Evolutionary conservation across 2,113 vertebrate species (phyloP).

Genomic region (Sarotherodon lohbergeri): DNA sequence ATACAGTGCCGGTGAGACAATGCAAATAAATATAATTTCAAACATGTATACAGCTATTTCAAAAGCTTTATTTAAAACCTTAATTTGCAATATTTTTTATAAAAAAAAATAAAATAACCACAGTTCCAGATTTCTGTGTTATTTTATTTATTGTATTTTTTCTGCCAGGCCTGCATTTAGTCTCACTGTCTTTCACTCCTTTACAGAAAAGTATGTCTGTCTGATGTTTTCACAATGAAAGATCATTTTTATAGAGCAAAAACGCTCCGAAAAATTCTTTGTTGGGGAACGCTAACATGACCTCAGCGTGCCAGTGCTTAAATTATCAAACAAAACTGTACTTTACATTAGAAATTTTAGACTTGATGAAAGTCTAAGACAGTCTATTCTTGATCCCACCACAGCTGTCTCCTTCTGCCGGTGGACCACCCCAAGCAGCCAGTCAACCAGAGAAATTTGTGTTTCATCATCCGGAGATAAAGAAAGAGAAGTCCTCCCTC

Average conservation of each 20-base stretch:
- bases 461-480: background rate
- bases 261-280: background rate
- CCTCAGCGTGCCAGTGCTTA: background rate
- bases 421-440: background rate
- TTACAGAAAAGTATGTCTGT: background rate
- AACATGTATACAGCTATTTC: background rate
- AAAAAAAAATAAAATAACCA: background rate
- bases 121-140: background rate
- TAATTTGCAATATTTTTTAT: background rate
- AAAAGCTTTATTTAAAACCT: background rate
- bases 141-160: background rate
- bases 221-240: background rate
- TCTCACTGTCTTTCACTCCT: background rate
- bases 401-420: slow-evolving; percentile 25
- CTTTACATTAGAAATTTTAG: background rate
- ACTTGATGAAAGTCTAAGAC: background rate
- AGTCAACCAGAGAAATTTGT: background rate
- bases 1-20: slow-evolving; percentile 8
- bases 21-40: background rate
- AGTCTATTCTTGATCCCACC: background rate
- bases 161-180: background rate
- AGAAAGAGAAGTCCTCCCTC: background rate
- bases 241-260: background rate
- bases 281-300: background rate
- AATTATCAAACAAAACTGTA: background rate